These are phyloP conservation scores for Cotesia typhae DNA, from an alignment of 1,140 invertebrate genomes.

Conservation along the genomic window DNA sequence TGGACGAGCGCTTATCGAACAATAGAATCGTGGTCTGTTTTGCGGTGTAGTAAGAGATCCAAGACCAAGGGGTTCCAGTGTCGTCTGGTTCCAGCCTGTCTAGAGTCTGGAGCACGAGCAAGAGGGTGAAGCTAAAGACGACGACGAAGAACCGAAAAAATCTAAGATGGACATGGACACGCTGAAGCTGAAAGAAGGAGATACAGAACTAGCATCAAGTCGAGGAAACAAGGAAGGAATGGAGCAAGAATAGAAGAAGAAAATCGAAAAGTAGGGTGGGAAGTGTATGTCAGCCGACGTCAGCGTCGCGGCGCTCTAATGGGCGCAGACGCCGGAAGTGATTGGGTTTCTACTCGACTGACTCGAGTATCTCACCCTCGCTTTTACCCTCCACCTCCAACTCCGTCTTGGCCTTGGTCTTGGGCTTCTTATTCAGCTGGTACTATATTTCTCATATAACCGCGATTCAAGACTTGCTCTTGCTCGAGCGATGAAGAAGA, in stretches of 20 bases:
- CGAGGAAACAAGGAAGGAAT: slow-evolving; percentile 6
- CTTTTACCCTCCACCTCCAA: slow-evolving; percentile 32
- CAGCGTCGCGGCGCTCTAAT: slow-evolving; percentile 67
- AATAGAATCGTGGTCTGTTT: slow-evolving; percentile 64
- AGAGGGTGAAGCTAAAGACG: slow-evolving; percentile 32
- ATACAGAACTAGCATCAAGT: slow-evolving; percentile 14
- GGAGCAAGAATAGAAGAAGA: slow-evolving; percentile 38
- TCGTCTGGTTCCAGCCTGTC: slow-evolving; percentile 27
- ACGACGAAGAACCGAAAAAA: no score
- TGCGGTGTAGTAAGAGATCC: slow-evolving; percentile 51
- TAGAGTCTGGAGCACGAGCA: slow-evolving; percentile 20
- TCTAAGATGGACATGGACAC: slow-evolving; percentile 2
- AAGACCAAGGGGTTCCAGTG: slow-evolving; percentile 34
- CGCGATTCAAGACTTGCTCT: no score
- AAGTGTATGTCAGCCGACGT: slow-evolving; percentile 63
- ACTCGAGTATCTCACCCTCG: slow-evolving; percentile 57
- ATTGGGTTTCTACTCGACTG: slow-evolving; percentile 68
- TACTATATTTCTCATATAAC: not conserved
- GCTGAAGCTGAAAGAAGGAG: slow-evolving; percentile 23
- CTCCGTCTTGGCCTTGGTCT: no score
- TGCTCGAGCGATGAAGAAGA: not conserved
- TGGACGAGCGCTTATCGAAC: slow-evolving; percentile 60
- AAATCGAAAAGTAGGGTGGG: slow-evolving; percentile 43
- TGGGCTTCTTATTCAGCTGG: slow-evolving; percentile 35
- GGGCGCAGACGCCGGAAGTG: slow-evolving; percentile 68